phyloP scores from a whole-genome alignment of 1,140 invertebrate species.

The Temnothorax curvispinosus region DNA sequence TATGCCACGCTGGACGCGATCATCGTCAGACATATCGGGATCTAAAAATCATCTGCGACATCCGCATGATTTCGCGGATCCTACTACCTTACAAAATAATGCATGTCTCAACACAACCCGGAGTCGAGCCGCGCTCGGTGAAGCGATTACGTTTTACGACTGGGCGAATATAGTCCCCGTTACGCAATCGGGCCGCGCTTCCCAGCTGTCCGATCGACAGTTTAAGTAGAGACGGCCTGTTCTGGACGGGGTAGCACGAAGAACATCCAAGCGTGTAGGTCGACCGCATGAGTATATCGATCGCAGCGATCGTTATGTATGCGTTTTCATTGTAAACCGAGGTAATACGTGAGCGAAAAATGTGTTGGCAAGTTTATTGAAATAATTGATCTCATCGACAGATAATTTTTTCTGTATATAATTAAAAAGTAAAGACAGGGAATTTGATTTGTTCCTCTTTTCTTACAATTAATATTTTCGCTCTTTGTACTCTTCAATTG shows the following conservation, averaged over 20 bases:
- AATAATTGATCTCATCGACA: neutral
- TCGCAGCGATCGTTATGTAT: constrained; percentile 24
- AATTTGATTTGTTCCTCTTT: neutral
- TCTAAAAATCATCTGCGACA: constrained; percentile 68
- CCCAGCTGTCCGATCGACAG: constrained; percentile 75
- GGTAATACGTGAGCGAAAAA: neutral
- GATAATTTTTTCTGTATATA: neutral
- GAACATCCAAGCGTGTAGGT: constrained; percentile 55
- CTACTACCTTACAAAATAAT: constrained; percentile 39
- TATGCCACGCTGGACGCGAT: constrained; percentile 12
- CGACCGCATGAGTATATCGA: constrained; percentile 32
- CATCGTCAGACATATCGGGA: constrained; percentile 70
- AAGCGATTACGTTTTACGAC: constrained; percentile 68
- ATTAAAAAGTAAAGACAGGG: neutral
- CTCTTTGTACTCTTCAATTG: neutral
- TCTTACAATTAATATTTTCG: neutral
- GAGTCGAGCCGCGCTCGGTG: constrained; percentile 10
- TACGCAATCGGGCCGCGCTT: constrained; percentile 77
- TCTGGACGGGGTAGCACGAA: neutral
- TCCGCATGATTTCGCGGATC: constrained; percentile 43
- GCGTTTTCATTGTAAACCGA: neutral
- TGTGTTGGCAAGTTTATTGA: neutral
- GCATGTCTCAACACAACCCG: constrained; percentile 4
- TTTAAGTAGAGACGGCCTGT: constrained; percentile 47
- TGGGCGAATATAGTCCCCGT: constrained; percentile 68